Evolutionary conservation across 2,797 vertebrate genomes (phyloP), one percentile per base, ranked within the genome.

Genomic region (Chelon labrosus): DNA sequence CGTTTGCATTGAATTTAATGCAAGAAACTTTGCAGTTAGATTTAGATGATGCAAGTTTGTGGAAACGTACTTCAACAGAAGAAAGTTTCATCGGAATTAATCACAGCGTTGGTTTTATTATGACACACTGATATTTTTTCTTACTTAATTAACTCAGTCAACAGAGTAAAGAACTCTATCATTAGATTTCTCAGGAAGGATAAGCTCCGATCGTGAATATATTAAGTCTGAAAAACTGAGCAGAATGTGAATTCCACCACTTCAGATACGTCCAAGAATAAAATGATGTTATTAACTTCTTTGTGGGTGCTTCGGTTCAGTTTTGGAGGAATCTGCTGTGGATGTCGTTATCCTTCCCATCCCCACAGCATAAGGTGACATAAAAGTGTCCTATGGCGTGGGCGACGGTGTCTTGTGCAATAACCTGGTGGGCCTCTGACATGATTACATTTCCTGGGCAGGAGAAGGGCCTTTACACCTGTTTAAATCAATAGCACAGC

Each of bases 401-500:
- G 52, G 75, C 86, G 83, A 87, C 79, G 54, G 82, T 85, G 90
- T 90, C 93, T 68, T 67, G 76, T 82, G 82, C 88, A 93, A 93
- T 93, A 90, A 92, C 74, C 80, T 47, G 0, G 78, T 69, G 69
- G 77, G 76, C 79, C 78, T 82, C 80, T 88, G 91, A 92, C 83
- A 77, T 91, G 90, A 94, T 94, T 92, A 71, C 53, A 93, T 94
- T 91, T 89, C 59, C 83, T 67, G 49, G 7, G 79, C 72, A 78
- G 85, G 70, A 65, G 53, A 83, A 77, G 59, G 77, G 77, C 88
- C 87, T 79, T 85, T 89, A 92, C 90, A 93, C 89, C 88, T 87
- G 84, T 90, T 94, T 93, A 93, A 94, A 94, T 93, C 90, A 92
- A 92, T 91, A 91, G 79, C 27, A 10, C 70, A 41, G 75, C 80